A percentile compares a stretch with the other conserved stretches of the same genome.
Conservation (phyloP, 2,797 vertebrate species). For the Pseudochromis fuscus region DNA sequence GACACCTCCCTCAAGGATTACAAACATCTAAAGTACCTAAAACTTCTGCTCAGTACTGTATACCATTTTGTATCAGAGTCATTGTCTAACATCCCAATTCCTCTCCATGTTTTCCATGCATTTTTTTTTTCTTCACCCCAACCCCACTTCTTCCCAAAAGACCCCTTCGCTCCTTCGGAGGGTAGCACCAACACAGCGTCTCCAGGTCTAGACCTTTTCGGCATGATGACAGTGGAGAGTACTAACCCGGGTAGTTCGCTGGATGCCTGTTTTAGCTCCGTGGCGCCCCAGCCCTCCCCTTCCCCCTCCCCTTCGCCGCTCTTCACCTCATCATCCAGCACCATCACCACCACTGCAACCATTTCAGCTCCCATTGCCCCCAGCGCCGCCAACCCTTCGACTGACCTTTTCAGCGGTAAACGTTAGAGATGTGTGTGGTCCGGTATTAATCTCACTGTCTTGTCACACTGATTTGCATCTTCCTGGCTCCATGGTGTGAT, state of each 20-base stretch:
- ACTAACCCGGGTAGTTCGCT: slow-evolving; percentile 77
- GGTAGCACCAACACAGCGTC: slow-evolving; percentile 87
- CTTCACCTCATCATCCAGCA: slow-evolving; percentile 81
- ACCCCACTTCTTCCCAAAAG: slow-evolving; percentile 71
- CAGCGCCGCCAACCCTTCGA: slow-evolving; percentile 81
- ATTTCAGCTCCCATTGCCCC: slow-evolving; percentile 82
- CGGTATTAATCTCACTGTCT: slow-evolving; percentile 21
- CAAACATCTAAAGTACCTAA: neutral
- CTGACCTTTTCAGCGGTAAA: slow-evolving; percentile 99
- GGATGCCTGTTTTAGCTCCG: slow-evolving; percentile 79
- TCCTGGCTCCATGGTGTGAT: slow-evolving; percentile 56
- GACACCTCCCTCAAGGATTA: neutral
- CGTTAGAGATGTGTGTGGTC: slow-evolving; percentile 60
- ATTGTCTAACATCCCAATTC: slow-evolving; percentile 47
- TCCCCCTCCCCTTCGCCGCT: slow-evolving; percentile 72
- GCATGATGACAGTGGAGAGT: slow-evolving; percentile 92
- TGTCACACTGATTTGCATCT: slow-evolving; percentile 31
- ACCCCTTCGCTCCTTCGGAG: slow-evolving; percentile 94
- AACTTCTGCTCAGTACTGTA: neutral
- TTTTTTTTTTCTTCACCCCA: slow-evolving; percentile 28
- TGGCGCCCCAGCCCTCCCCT: slow-evolving; percentile 52
- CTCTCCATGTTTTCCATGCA: slow-evolving; percentile 47
- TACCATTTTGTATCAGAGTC: slow-evolving; percentile 25
- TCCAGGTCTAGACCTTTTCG: slow-evolving; percentile 95
- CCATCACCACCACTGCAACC: slow-evolving; percentile 87